A percentile compares a stretch with the other conserved stretches of the same genome.
Conservation (phyloP, 2,113 vertebrate genomes). For the Toxotes jaculatrix region DNA sequence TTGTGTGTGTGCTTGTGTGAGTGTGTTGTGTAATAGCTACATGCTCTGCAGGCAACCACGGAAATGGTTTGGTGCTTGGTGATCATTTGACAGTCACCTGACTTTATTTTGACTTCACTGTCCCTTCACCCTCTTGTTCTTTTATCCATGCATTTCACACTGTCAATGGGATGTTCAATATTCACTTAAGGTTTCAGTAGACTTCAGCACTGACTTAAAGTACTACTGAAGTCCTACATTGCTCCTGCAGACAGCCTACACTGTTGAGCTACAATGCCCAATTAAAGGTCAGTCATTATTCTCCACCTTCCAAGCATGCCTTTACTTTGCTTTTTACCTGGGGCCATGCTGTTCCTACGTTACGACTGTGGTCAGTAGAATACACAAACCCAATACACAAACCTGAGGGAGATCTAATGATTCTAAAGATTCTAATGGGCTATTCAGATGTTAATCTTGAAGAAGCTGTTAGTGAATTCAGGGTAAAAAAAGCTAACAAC, state of each 20-base stretch:
- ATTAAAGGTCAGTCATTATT: conserved; percentile 63
- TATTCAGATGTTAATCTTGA: conserved; percentile 87
- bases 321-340: conserved; percentile 72
- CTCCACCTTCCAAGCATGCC: conserved; percentile 61
- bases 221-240: conserved; percentile 23
- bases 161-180: background rate
- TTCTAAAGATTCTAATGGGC: conserved; percentile 72
- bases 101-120: conserved; percentile 23
- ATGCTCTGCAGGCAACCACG: conserved; percentile 6
- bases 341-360: conserved; percentile 54
- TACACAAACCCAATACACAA: conserved; percentile 85
- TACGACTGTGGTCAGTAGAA: conserved; percentile 70
- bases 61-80: background rate
- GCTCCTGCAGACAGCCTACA: conserved; percentile 5
- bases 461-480: conserved; percentile 76
- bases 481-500: conserved; percentile 50
- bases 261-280: conserved; percentile 57
- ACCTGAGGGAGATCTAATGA: conserved; percentile 63
- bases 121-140: background rate
- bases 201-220: background rate
- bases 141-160: background rate
- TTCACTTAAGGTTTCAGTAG: background rate
- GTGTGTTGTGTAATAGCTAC: background rate
- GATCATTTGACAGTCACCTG: conserved; percentile 39
- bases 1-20: too few species aligned